phyloP scores from a whole-genome alignment of 2,888 invertebrate genomes.

The Cataglyphis albicans region DNA sequence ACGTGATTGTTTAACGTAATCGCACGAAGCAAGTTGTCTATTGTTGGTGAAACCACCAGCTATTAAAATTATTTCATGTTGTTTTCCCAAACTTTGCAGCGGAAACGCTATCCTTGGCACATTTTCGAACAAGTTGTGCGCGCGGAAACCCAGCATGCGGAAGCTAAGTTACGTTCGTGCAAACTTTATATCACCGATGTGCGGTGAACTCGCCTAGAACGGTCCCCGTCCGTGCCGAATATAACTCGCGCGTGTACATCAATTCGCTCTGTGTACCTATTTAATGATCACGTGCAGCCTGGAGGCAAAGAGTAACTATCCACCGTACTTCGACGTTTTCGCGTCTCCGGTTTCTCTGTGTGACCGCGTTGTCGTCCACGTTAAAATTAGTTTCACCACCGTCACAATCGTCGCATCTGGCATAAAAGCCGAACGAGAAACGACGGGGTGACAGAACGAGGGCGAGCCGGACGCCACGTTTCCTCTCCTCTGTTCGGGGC shows the following conservation, averaged over 20 bases:
- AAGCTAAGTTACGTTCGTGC: slow-evolving; percentile 42
- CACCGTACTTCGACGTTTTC: slow-evolving; percentile 40
- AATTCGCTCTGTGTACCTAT: slow-evolving; percentile 47
- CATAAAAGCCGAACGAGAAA: slow-evolving; percentile 27
- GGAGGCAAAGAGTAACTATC: slow-evolving; percentile 42
- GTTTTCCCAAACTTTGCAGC: neutral
- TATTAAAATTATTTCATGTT: slow-evolving; percentile 11
- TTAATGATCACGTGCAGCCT: slow-evolving; percentile 47
- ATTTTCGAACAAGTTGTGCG: slow-evolving; percentile 44
- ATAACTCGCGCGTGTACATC: slow-evolving; percentile 49
- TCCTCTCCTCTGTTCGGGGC: slow-evolving; percentile 50
- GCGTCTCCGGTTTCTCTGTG: slow-evolving; percentile 20
- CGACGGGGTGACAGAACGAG: neutral
- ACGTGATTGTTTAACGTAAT: neutral
- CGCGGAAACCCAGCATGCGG: slow-evolving; percentile 30
- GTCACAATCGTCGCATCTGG: slow-evolving; percentile 71
- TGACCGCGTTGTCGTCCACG: slow-evolving; percentile 63
- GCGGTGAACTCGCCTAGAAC: slow-evolving; percentile 32
- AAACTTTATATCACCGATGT: slow-evolving; percentile 36
- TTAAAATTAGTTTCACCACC: slow-evolving; percentile 69
- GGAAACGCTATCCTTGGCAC: slow-evolving; percentile 38
- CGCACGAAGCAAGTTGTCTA: neutral
- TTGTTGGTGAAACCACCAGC: neutral
- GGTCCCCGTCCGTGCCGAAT: slow-evolving; percentile 31
- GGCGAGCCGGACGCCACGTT: neutral